Base-by-base conservation (phyloP, 2,113 vertebrate species). In the Tyto alba region DNA sequence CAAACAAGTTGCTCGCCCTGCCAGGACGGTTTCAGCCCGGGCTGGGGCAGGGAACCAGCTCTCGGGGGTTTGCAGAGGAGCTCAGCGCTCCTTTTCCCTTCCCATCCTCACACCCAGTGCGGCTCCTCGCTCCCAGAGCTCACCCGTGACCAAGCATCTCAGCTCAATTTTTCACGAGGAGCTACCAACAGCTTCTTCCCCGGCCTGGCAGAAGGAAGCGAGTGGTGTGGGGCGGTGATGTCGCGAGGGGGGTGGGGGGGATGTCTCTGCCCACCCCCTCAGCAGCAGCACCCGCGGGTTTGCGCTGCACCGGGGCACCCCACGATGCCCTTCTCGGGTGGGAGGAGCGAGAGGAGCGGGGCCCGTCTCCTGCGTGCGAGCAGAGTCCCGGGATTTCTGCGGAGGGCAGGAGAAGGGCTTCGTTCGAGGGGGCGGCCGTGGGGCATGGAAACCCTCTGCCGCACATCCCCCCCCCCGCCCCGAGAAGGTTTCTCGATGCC, bases 61-160 rank as follows among this genome's bases (percentile, higher is more conserved):
- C 69, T 21, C 0, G 1, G 48, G 27, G 27, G 2, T 16, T 25
- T 10, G 55, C 55, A 16, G 53, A 16, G 50, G 47, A 48, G 47
- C 17, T 14, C 2, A 16, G 36, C 3, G 40, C 47, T 7, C 17
- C 6, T 19, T 59, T 32, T 41, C 2, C 19, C 41, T 29, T 7
- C 10, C 4, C 6, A 13, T 18, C 40, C 0, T 11, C 3, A 5
- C 60, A 11, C 11, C 0, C 10, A 30, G 36, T 1, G 2, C 0
- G 60, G 9, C 1, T 12, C 6, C 30, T 7, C n/a, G 0, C 62
- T 47, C 68, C 38, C 5, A 2, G 32, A 9, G 36, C 36, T 10
- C 7, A 15, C 43, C 21, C 2, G 29, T 1, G 13, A 34, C 43
- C 55, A 3, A 15, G 29, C 2, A 21, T 16, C 57, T 22, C 19